A percentile compares a stretch with the other conserved stretches of the same genome.
Evolutionary conservation across 2,888 invertebrate species (phyloP).

Genomic region (Lasioglossum lativentre): DNA sequence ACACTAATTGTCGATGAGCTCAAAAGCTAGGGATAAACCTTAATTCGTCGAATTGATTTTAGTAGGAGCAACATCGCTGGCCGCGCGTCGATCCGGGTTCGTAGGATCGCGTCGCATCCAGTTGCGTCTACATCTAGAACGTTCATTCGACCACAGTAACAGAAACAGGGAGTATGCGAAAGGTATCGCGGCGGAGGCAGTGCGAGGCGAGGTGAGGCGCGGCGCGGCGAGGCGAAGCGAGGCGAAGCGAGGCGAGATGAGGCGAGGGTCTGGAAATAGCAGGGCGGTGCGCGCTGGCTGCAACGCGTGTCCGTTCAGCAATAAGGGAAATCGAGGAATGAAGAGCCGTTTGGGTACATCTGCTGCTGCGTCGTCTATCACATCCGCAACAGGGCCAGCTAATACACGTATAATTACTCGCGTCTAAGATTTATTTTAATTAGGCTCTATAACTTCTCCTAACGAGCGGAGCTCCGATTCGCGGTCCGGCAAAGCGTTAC

Average conservation of each 20-base stretch:
- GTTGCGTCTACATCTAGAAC: neutral
- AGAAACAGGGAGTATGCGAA: neutral
- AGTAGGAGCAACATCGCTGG: constrained; percentile 51
- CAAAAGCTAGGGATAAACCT: constrained; percentile 66
- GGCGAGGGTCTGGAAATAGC: constrained; percentile 32
- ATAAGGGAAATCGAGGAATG: constrained; percentile 84
- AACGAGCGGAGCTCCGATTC: constrained; percentile 83
- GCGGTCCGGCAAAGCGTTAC: constrained; percentile 56
- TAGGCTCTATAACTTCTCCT: constrained; percentile 84
- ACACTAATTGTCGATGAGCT: constrained; percentile 74
- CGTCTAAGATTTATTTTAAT: constrained; percentile 85
- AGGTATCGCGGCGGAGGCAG: neutral
- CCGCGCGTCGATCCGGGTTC: constrained; percentile 6
- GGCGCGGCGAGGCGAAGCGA: neutral
- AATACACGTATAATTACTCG: constrained; percentile 85
- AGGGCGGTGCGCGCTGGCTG: constrained; percentile 42
- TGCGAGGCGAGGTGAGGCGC: too few species aligned
- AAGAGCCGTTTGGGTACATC: constrained; percentile 84
- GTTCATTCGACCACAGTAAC: neutral
- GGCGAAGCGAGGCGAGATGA: neutral
- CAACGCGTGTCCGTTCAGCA: constrained; percentile 79
- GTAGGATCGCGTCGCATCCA: neutral
- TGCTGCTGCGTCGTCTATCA: constrained; percentile 84
- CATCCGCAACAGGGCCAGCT: constrained; percentile 80
- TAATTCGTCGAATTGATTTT: constrained; percentile 71